These are phyloP conservation scores for Talpa occidentalis DNA, from an alignment of 2,113 vertebrate genomes.

Conservation along the genomic window DNA sequence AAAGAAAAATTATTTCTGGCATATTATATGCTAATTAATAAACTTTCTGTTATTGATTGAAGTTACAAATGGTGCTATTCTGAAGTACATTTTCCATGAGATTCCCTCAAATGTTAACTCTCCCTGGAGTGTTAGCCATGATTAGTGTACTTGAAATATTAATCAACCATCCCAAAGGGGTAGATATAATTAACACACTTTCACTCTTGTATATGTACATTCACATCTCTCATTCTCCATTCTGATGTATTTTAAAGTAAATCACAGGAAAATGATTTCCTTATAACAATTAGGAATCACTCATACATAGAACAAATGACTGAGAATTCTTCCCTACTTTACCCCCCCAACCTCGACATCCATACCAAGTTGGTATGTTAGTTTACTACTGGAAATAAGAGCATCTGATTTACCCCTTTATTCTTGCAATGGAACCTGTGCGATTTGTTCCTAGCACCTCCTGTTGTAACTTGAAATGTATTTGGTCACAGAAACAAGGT, in stretches of 20 bases:
- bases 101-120: neutral
- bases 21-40: neutral
- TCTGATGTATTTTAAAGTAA: neutral
- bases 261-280: neutral
- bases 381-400: neutral
- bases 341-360: neutral
- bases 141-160: neutral
- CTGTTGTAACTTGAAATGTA: neutral
- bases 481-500: neutral
- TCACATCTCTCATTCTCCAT: neutral
- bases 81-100: neutral
- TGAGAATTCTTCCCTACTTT: neutral
- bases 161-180: neutral
- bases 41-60: neutral
- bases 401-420: neutral
- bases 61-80: neutral
- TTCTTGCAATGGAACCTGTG: neutral
- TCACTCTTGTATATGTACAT: neutral
- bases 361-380: neutral
- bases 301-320: neutral
- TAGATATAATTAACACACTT: neutral
- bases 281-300: neutral
- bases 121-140: neutral
- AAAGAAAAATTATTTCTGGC: conserved; percentile 19
- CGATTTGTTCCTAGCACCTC: neutral